Base-by-base conservation (phyloP, 2,888 invertebrate genomes). In the Cecidostiba fungosa region DNA sequence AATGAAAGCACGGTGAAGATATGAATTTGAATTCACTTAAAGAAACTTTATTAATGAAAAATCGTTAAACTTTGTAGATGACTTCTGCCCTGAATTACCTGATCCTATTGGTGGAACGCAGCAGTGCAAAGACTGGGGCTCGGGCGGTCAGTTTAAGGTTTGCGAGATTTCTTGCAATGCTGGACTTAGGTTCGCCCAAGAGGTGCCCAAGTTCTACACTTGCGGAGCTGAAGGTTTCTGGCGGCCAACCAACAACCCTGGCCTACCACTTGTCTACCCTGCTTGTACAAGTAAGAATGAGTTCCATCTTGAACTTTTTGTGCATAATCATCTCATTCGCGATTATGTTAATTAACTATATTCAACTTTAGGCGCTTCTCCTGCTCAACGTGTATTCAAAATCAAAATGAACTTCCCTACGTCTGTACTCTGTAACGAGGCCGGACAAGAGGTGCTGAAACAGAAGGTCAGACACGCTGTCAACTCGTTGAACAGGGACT, bases 191-290 rank as follows among this genome's bases (percentile, higher is more conserved):
- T 99, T 99, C 94, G 98, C 98, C 0, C 97, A 98, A 92, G 96
- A 96, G 84, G 97, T 98, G n/a, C 98, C 99, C 0, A 97, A 97
- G 89, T 99, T 99, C 95, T 99, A 98, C 93, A 98, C 98, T 0
- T 99, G 99, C 92, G 99, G 98, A n/a, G 97, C 97, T 81, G 99
- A 99, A 95, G 99, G 99, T 66, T 97, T 98, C 94, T 99, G 99
- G 99, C 95, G 98, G 89, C 99, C 99, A 78, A 98, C 97, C 0
- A 94, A 94, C 59, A 96, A 97, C 91, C 97, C 98, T 12, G 95
- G 95, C 74, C 94, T 97, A 90, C 97, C 98, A 47, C 94, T 98
- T 88, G 94, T 97, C n/a, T 98, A 98, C 91, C 98, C 98, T 84
- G 98, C 98, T 88, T 98, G 98, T 92, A 98, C 98, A 91, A 95